phyloP scores from a whole-genome alignment of 2,113 vertebrate species.

The Istiophorus platypterus region DNA sequence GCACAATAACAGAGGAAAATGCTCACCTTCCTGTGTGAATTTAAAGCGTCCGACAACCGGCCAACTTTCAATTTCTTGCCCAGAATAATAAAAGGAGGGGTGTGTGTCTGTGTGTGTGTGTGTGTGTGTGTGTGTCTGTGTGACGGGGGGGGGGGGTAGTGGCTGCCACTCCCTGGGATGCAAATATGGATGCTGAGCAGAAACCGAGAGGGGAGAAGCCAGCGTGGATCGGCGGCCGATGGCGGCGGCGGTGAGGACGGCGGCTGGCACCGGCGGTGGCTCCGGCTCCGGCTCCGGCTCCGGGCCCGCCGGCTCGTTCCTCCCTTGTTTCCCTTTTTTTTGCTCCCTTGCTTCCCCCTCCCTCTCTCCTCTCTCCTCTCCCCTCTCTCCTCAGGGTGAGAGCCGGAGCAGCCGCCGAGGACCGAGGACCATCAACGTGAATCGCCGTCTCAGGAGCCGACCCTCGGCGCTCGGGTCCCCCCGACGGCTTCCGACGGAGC shows the following conservation, averaged over 20 bases:
- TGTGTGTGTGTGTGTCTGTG: too few relatives aligned
- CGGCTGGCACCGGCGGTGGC: too few relatives aligned
- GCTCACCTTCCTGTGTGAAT: constrained; percentile 62
- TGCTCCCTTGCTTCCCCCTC: too few relatives aligned
- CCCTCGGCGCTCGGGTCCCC: constrained; percentile 2
- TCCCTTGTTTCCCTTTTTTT: too few relatives aligned
- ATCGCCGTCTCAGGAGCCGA: neutral
- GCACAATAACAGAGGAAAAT: constrained; percentile 5
- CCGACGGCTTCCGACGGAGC: neutral
- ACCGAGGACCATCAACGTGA: neutral
- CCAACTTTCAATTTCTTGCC: constrained; percentile 47
- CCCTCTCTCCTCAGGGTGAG: neutral
- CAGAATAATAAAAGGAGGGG: too few relatives aligned
- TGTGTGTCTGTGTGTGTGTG: too few relatives aligned
- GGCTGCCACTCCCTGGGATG: constrained; percentile 82
- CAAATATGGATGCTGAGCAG: constrained; percentile 80
- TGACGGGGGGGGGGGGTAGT: constrained; percentile 17
- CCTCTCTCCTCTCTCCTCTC: too few relatives aligned
- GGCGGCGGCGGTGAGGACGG: too few relatives aligned
- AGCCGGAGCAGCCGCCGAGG: constrained; percentile 4
- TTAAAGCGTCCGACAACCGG: constrained; percentile 23
- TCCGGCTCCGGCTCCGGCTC: too few relatives aligned
- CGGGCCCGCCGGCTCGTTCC: constrained; percentile 43
- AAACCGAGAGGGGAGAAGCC: constrained; percentile 59
- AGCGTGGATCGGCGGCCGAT: constrained; percentile 59